Evolutionary conservation across 2,113 vertebrate genomes (phyloP), one percentile per base, ranked within the genome.

Genomic region (Hucho hucho): DNA sequence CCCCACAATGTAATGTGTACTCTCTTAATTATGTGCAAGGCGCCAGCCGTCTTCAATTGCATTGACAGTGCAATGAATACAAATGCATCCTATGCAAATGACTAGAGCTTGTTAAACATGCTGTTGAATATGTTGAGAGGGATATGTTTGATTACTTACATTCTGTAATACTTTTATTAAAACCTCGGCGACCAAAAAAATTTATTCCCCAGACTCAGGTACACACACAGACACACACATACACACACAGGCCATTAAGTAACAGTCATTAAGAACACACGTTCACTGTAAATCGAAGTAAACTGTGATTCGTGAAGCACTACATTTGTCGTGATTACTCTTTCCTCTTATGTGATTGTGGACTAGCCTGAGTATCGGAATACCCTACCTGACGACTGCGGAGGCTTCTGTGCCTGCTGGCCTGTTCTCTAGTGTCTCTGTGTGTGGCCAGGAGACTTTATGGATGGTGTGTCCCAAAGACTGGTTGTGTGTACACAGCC

Each of bases 211-310:
- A 22, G 58, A n/a, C 14, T 80, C 53, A 77, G 1, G 0, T 72
- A 49, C 53, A 63, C 18, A 29, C 67, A 76, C 37, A 63, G 7
- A 70, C n/a, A 66, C 56, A 76, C 56, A 28, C 46, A 71, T 1
- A 7, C 32, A 37, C 32, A 37, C 37, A 37, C 37, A 37, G 53
- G 47, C 69, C 77, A 71, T 90, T 90, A 87, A 79, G 78, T 71
- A 89, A 90, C 81, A 69, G 83, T 80, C 86, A 89, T 94, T 93
- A 94, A 92, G 56, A 72, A 32, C 49, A 49, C 56, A 46, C 12
- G 1, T n/a, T 37, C 46, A 70, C 20, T 56, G 22, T 61, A 63
- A 74, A 43, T 73, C 29, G 28, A 6, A 37, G 64, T 26, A 7
- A 69, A 74, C 25, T 68, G 46, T 26, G 47, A 49, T 32, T 22